Evolutionary conservation across 2,113 vertebrate species (phyloP).

Genomic region (Syrmaticus mikado): DNA sequence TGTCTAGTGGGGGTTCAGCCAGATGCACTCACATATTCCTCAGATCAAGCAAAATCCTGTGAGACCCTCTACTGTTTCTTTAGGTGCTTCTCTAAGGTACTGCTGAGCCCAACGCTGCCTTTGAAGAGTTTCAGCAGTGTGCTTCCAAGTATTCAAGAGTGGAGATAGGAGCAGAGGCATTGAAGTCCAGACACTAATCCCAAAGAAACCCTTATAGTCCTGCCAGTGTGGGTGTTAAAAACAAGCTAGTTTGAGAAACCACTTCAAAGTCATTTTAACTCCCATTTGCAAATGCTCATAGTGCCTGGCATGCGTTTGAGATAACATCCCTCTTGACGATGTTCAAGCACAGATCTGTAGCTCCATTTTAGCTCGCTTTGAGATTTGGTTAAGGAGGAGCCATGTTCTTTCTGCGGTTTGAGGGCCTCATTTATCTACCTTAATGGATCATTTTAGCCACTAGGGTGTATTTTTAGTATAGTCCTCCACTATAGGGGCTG

Average conservation of each 20-base stretch:
- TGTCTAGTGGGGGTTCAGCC: neutral
- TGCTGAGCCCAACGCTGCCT: neutral
- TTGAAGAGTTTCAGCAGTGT: neutral
- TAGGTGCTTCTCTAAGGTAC: neutral
- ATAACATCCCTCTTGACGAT: neutral
- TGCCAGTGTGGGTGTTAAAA: conserved; percentile 1
- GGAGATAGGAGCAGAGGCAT: neutral
- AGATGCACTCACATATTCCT: neutral
- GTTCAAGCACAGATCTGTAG: neutral
- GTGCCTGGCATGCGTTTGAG: neutral
- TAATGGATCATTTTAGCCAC: neutral
- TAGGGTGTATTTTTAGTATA: neutral
- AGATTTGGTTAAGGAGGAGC: neutral
- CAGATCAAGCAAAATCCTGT: neutral
- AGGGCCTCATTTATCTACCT: neutral
- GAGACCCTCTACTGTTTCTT: neutral
- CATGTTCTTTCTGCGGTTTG: neutral
- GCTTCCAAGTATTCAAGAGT: neutral
- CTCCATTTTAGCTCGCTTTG: neutral
- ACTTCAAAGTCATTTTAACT: neutral
- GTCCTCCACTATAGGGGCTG: neutral
- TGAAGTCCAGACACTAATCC: neutral
- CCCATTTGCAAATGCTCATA: neutral
- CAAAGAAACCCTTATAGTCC: neutral
- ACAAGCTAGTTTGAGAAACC: neutral